A percentile compares a stretch with the other conserved stretches of the same genome.
Evolutionary conservation across 2,113 vertebrate species (phyloP).

Genomic region (Cyanocitta stelleri): DNA sequence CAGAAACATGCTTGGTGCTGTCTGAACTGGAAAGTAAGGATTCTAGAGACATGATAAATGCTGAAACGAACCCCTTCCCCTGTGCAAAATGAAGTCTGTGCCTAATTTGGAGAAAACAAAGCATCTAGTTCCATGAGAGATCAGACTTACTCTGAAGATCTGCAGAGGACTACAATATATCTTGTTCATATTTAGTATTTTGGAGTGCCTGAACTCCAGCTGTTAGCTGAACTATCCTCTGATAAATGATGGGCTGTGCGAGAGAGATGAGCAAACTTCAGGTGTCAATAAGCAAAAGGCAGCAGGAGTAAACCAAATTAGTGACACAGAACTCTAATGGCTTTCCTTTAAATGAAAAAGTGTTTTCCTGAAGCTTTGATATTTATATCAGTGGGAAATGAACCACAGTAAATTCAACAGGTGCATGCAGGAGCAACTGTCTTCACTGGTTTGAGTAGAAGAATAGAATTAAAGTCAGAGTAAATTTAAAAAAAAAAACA

Average conservation of each 20-base stretch:
- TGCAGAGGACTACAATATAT: conserved; percentile 23
- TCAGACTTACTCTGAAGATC: conserved; percentile 42
- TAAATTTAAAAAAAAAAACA: not conserved
- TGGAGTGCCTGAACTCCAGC: conserved; percentile 37
- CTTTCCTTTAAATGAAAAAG: conserved; percentile 24
- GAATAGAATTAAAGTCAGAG: not conserved
- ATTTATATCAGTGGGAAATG: not conserved
- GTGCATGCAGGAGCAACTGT: not conserved
- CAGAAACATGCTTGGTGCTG: conserved; percentile 24
- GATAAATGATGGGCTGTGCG: conserved; percentile 23
- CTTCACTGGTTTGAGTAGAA: not conserved
- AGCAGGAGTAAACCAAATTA: conserved; percentile 17
- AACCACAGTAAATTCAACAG: conserved; percentile 16
- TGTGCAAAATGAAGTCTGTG: conserved; percentile 34
- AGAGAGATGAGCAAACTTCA: conserved; percentile 37
- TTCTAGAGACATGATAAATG: conserved; percentile 61
- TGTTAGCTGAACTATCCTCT: not conserved
- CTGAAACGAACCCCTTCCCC: conserved; percentile 57
- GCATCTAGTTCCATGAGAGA: conserved; percentile 52
- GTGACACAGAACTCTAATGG: not conserved
- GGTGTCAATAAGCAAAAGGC: conserved; percentile 20
- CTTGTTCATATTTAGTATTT: conserved; percentile 53
- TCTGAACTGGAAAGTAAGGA: conserved; percentile 30
- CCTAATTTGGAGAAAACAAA: conserved; percentile 64
- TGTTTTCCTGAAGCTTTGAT: not conserved